Evolutionary conservation across 2,888 invertebrate species (phyloP).

Genomic region (Stegana nigrithorax): DNA sequence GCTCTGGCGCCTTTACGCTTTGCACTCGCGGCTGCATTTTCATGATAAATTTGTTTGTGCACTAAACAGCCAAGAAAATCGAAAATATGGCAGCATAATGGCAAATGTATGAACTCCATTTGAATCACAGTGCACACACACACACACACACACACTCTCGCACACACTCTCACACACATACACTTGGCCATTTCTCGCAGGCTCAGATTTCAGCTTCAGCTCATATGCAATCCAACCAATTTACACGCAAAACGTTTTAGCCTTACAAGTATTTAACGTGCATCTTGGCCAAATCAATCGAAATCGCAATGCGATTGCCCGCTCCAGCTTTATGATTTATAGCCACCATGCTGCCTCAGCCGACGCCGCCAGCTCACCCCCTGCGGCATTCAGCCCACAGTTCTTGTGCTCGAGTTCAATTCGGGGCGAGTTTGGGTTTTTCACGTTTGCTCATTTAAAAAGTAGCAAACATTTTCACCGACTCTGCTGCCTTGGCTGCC

Average conservation of each 20-base stretch:
- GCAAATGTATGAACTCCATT: too few species aligned
- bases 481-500: too few species aligned
- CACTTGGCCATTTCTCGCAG: background rate
- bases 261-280: background rate
- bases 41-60: constrained; percentile 47
- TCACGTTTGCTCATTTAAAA: constrained; percentile 27
- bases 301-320: background rate
- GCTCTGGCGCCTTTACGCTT: too few species aligned
- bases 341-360: constrained; percentile 2
- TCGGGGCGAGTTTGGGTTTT: background rate
- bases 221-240: constrained; percentile 3
- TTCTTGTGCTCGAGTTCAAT: background rate
- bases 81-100: too few species aligned
- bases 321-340: constrained; percentile 21
- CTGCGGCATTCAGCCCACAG: background rate
- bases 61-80: constrained; percentile 39
- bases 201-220: background rate
- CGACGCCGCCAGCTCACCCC: background rate
- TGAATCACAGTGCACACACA: background rate
- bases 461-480: constrained; percentile 22
- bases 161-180: background rate
- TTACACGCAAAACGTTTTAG: constrained; percentile 18
- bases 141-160: background rate
- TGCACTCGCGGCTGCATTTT: constrained; percentile 13
- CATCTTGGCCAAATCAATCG: background rate